These are phyloP conservation scores for Eidolon dupreanum DNA, from an alignment of 2,797 vertebrate genomes.

Conservation along the genomic window DNA sequence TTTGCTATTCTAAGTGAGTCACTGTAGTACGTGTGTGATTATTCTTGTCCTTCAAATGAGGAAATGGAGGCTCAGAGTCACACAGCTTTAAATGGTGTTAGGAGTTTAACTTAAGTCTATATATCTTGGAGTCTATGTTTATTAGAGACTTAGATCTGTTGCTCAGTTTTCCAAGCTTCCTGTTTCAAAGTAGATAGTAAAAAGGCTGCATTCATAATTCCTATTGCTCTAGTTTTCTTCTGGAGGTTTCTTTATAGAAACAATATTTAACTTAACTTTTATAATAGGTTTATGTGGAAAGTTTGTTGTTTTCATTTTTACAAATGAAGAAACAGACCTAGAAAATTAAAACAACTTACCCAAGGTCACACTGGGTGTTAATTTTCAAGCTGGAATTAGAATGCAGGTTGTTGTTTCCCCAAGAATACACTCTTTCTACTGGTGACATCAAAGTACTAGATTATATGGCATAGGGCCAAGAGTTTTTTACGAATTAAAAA, in stretches of 20 bases:
- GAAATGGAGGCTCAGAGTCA: neutral
- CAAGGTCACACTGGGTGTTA: neutral
- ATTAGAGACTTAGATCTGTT: neutral
- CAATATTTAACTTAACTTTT: neutral
- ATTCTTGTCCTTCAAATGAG: neutral
- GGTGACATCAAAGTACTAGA: neutral
- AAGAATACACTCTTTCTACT: neutral
- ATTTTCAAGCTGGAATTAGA: neutral
- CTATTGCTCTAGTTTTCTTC: neutral
- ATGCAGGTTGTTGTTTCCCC: slow-evolving; percentile 28
- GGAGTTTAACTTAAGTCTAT: neutral
- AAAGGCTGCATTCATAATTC: neutral
- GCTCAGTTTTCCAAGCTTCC: neutral
- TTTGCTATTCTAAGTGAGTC: neutral
- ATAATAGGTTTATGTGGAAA: slow-evolving; percentile 6
- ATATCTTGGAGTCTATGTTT: neutral
- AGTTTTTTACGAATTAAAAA: neutral
- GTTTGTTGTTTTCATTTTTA: neutral
- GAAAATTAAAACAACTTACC: slow-evolving; percentile 20
- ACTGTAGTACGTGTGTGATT: neutral
- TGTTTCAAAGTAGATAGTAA: neutral
- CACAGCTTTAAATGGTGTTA: neutral
- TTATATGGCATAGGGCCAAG: neutral
- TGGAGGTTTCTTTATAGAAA: neutral
- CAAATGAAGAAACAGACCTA: neutral